Conservation (phyloP, 2,797 vertebrate species). For the Rhabdophis nuchalis region DNA sequence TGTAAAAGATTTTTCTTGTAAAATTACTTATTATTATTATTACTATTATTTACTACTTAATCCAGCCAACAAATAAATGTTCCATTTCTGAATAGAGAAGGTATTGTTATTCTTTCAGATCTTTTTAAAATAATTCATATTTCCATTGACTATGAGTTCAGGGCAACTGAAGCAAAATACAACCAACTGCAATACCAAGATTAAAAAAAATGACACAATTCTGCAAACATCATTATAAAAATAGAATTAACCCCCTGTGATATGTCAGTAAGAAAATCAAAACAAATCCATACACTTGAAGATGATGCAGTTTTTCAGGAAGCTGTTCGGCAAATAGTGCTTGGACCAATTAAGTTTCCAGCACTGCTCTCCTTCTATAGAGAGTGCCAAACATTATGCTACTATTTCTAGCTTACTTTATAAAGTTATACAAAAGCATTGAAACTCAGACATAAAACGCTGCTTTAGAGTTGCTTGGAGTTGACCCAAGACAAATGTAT, state of each 20-base stretch:
- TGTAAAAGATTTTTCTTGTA: not conserved
- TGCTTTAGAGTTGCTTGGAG: not conserved
- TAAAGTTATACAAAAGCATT: not conserved
- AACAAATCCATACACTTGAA: not conserved
- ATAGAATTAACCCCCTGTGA: not conserved
- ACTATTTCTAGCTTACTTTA: not conserved
- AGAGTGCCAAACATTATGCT: not conserved
- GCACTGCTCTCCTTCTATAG: not conserved
- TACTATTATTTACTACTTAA: not conserved
- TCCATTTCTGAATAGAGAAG: not conserved
- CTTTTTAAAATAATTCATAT: not conserved
- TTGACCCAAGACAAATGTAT: not conserved
- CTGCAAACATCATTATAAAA: not conserved
- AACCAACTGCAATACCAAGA: not conserved
- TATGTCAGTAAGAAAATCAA: not conserved
- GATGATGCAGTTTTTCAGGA: not conserved
- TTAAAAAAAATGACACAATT: not conserved
- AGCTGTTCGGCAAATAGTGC: not conserved
- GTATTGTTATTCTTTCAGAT: not conserved
- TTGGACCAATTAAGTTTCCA: not conserved
- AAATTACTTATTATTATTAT: not conserved
- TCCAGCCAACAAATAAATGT: not conserved
- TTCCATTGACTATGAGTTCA: not conserved
- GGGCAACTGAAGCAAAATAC: not conserved
- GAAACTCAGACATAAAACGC: not conserved